Evolutionary conservation across 1,140 invertebrate species (phyloP), one percentile per base, ranked within the genome.

Genomic region (Latrodectus geometricus): DNA sequence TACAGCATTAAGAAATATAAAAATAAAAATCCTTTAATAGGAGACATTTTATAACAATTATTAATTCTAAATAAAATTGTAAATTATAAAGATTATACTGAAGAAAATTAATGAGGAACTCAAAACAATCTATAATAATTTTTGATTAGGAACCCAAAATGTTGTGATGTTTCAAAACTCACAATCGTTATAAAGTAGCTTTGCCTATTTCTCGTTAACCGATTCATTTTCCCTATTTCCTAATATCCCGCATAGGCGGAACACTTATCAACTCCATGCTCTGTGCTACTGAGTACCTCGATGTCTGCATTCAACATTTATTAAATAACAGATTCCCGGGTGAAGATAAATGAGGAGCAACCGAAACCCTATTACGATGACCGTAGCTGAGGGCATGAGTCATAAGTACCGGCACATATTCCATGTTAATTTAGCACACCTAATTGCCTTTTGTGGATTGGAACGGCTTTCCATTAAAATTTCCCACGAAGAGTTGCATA

Each of bases 371-470:
- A 73, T 73, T 73, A 73, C 72, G 15, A 21, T 73, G 15, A 15
- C 49, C 72, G 48, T 21, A 73, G 12, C 49, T 73, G 8, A 11
- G 23, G 23, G 23, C 23, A 48, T 73, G 72, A 73, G 15, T 73
- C 72, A 73, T 73, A 73, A 73, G 49, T 73, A 73, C 72, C 23
- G 72, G 72, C 48, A 50, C 23, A 73, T 73, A 73, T 73, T 73
- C 72, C 72, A 73, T 50, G 72, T 50, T 73, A 48, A 73, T 73
- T 73, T 73, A 35, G 72, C 72, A 73, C 23, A 21, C 49, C 72
- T 73, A 73, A 73, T 73, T 73, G 72, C 72, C 72, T 48, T 50
- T 49, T 12, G 35, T 49, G 72, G 23, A 73, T 48, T 61, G 23
- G 72, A 49, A 9, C 15, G 72, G 49, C 72, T 73, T 73, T 73